Base-by-base conservation (phyloP, 2,797 vertebrate species). In the Xenops minutus region DNA sequence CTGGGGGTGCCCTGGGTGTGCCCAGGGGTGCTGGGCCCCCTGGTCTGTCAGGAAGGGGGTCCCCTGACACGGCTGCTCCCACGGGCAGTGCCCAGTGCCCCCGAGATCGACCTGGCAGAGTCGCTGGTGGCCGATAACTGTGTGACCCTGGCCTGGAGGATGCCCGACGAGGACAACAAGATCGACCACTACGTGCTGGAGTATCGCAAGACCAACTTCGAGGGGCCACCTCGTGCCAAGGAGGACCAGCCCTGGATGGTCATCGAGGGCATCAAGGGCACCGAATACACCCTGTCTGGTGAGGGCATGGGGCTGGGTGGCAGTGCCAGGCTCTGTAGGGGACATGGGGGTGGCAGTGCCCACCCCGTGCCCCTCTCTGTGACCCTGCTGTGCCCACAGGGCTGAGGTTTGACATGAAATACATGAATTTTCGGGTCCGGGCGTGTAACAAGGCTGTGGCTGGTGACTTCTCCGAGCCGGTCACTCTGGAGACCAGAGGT, bases 191-290 rank as follows among this genome's bases (percentile, higher is more conserved):
- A 99, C 24, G 98, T 99, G 51, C 97, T 99, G 87, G 99, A 99
- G 78, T 97, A 99, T 41, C 98, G 99, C 23, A 98, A 98, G 63
- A 99, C 99, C 58, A 99, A 99, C 97, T 99, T 99, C 1, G 99
- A 99, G 94, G 99, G 99, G 6, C 98, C 98, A 0, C 99, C 99
- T 0, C 99, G 99, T 0, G 98, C 98, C 97, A 98, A 98, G 55
- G 99, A 99, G 96, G 99, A 99, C 59, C 99, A 99, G 88, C 99
- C 99, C 89, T 99, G 99, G 99, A 99, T 99, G 99, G 99, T 99
- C 78, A 90, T 99, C 13, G 99, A 99, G 97, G 99, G 99, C 61
- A 99, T 99, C 84, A 98, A 98, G 69, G 98, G 98, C 95, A 98
- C 92, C 0, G 99, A 99, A 91, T 98, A 98, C 97, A 99, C 98